phyloP scores from a whole-genome alignment of 2,888 invertebrate species.

The Sturmia bella region DNA sequence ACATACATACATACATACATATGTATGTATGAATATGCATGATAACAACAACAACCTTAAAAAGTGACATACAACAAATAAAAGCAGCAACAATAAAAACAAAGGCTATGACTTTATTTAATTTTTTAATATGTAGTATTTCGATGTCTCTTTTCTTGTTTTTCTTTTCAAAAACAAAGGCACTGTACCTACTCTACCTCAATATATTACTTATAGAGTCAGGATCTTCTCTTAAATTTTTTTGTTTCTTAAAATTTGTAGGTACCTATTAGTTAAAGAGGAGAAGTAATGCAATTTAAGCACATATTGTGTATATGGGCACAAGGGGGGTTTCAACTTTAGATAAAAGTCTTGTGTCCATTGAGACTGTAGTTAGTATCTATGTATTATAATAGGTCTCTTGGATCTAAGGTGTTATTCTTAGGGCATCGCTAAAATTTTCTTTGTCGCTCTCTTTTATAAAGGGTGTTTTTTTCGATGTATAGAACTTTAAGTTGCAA shows the following conservation, averaged over 20 bases:
- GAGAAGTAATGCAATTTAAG: too few species aligned
- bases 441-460: too few species aligned
- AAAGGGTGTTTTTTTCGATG: too few species aligned
- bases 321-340: too few species aligned
- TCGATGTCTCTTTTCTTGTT: slow-evolving; percentile 20
- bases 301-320: too few species aligned
- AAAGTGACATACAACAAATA: slow-evolving; percentile 42
- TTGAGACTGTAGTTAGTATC: too few species aligned
- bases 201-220: slow-evolving; percentile 59
- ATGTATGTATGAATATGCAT: background rate
- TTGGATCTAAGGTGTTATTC: too few species aligned
- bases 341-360: too few species aligned
- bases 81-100: slow-evolving; percentile 24
- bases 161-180: slow-evolving; percentile 34
- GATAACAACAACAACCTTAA: slow-evolving; percentile 31
- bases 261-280: background rate
- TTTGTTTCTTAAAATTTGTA: slow-evolving; percentile 14
- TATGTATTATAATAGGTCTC: too few species aligned
- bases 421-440: too few species aligned
- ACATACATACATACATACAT: too few species aligned
- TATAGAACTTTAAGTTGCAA: too few species aligned
- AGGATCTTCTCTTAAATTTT: slow-evolving; percentile 38
- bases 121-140: slow-evolving; percentile 8
- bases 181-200: slow-evolving; percentile 67
- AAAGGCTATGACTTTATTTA: slow-evolving; percentile 12